Conservation (phyloP, 2,888 invertebrate genomes). For the Cheilosia soror region DNA sequence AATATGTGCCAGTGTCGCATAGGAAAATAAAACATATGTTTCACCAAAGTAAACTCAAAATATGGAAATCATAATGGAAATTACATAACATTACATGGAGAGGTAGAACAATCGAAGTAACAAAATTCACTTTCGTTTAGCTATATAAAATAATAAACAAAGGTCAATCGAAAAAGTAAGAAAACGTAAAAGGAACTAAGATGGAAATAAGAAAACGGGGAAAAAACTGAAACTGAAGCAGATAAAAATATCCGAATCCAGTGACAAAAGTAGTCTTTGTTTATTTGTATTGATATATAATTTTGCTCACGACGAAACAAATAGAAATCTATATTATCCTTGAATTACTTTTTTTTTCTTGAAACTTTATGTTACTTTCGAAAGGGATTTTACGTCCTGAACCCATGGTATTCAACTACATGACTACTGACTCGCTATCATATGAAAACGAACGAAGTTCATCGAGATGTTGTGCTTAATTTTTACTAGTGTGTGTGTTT, state of each 20-base stretch:
- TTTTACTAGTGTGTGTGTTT: constrained; percentile 32
- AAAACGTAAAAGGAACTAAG: neutral
- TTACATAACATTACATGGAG: constrained; percentile 26
- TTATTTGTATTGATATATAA: constrained; percentile 21
- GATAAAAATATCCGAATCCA: constrained; percentile 6
- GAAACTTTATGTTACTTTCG: constrained; percentile 40
- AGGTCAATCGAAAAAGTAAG: neutral
- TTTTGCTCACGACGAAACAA: constrained; percentile 24
- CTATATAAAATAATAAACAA: constrained; percentile 11
- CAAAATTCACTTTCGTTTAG: constrained; percentile 28
- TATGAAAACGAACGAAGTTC: constrained; percentile 50
- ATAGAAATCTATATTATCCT: constrained; percentile 31
- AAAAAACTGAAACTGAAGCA: neutral
- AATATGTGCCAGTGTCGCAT: neutral
- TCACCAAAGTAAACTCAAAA: neutral
- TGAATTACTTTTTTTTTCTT: constrained; percentile 41
- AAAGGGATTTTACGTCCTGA: constrained; percentile 53
- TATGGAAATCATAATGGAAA: constrained; percentile 1
- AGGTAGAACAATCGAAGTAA: neutral
- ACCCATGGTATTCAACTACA: constrained; percentile 64
- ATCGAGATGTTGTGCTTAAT: constrained; percentile 52
- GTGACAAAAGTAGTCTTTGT: neutral
- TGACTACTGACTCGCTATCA: constrained; percentile 55
- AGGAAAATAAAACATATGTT: constrained; percentile 41
- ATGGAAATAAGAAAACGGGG: neutral